Conservation (phyloP, 35 echinoderm and acorn worm species). For the Patiria miniata region DNA sequence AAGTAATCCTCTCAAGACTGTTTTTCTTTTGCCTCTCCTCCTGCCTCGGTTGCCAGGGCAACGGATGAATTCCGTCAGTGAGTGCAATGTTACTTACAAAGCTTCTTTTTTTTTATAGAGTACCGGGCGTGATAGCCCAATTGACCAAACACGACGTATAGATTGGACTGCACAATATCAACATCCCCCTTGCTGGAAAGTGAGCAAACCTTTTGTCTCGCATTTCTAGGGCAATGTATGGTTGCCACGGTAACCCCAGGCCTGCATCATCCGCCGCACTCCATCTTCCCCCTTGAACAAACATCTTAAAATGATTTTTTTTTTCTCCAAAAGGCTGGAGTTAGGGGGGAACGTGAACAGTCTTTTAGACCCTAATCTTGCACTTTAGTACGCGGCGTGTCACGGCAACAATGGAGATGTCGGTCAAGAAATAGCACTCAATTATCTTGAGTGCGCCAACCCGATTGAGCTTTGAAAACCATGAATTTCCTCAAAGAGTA, state of each 20-base stretch:
- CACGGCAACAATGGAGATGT: too few relatives aligned
- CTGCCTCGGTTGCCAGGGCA: neutral
- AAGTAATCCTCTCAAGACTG: neutral
- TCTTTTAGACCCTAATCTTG: too few relatives aligned
- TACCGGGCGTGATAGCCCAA: neutral
- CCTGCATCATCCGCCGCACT: neutral
- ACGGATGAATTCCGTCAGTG: neutral
- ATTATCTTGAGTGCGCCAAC: too few relatives aligned
- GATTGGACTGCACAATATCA: neutral
- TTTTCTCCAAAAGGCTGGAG: too few relatives aligned
- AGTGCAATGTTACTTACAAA: neutral
- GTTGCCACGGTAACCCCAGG: neutral
- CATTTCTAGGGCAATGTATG: slow-evolving; percentile 1
- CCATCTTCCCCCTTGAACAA: neutral
- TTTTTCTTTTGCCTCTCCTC: neutral
- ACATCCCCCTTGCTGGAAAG: neutral
- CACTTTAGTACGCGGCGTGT: too few relatives aligned
- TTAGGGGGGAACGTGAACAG: too few relatives aligned
- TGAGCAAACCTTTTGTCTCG: neutral
- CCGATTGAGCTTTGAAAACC: too few relatives aligned
- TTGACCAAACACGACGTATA: slow-evolving; percentile 4
- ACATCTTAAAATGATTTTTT: slow-evolving; percentile 11
- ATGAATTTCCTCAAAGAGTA: too few relatives aligned
- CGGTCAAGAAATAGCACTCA: too few relatives aligned
- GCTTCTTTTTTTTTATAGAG: neutral